phyloP scores from a whole-genome alignment of 64 coral and sea anemone species.

The Montipora sp. region DNA sequence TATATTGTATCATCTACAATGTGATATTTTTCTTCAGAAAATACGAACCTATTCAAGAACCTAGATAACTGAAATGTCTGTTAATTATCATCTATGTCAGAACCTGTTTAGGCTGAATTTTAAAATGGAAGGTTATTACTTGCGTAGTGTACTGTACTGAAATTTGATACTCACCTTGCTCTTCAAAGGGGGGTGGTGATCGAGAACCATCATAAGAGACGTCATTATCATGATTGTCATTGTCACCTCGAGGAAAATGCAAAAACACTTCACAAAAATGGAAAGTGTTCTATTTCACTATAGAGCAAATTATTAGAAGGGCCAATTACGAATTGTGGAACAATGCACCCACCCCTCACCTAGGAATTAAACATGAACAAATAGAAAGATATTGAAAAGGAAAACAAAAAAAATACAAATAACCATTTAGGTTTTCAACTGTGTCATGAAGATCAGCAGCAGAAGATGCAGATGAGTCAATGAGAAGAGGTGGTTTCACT shows the following conservation, averaged over 20 bases:
- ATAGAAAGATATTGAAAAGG: too few species aligned
- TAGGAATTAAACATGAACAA: too few species aligned
- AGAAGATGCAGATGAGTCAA: conserved; percentile 15
- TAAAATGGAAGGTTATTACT: background rate
- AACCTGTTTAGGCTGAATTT: background rate
- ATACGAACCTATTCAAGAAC: too few species aligned
- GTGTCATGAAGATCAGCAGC: background rate
- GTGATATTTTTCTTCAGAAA: too few species aligned
- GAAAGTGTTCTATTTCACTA: background rate
- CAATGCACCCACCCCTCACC: background rate
- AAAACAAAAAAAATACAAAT: background rate
- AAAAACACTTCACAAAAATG: background rate
- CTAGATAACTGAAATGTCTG: too few species aligned
- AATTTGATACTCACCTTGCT: conserved; percentile 4
- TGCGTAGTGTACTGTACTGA: background rate
- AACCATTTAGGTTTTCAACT: background rate
- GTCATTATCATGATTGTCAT: background rate
- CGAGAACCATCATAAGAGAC: background rate
- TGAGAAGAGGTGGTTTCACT: background rate
- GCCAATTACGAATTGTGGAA: background rate
- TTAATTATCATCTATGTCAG: too few species aligned
- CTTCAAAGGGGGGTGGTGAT: background rate
- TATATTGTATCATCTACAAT: too few species aligned
- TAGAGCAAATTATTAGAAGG: background rate
- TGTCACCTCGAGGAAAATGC: background rate